Evolutionary conservation across 2,113 vertebrate species (phyloP).

Genomic region (Ageneiosus marmoratus): DNA sequence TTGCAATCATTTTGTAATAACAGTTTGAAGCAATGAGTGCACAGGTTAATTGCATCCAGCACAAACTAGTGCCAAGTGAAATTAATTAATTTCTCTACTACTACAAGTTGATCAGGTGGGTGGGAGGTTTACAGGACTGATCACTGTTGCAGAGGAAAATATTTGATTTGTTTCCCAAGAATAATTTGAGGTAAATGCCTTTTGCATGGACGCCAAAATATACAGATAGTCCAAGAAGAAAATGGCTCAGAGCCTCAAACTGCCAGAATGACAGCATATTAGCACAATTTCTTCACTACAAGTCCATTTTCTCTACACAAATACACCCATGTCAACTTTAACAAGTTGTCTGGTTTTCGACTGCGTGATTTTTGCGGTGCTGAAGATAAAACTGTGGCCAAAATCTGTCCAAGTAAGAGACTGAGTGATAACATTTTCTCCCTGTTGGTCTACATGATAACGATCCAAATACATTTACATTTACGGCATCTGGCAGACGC

Average conservation of each 20-base stretch:
- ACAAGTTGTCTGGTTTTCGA: background rate
- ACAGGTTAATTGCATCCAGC: conserved; percentile 51
- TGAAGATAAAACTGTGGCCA: background rate
- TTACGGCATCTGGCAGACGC: too few species aligned
- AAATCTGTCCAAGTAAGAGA: background rate
- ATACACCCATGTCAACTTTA: background rate
- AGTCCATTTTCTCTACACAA: background rate
- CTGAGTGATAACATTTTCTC: background rate
- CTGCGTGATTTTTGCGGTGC: background rate
- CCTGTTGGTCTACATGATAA: background rate
- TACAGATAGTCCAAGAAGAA: conserved; percentile 16
- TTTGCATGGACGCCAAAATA: conserved; percentile 40
- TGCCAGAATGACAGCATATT: conserved; percentile 9
- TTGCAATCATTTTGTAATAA: conserved; percentile 51
- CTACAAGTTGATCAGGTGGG: conserved; percentile 36
- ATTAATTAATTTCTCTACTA: conserved; percentile 40
- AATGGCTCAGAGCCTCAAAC: background rate
- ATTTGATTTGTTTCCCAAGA: conserved; percentile 21
- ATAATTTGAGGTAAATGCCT: conserved; percentile 18
- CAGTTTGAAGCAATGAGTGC: conserved; percentile 49
- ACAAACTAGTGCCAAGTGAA: conserved; percentile 46
- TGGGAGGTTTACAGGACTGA: conserved; percentile 9
- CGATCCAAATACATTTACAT: background rate
- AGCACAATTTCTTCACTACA: conserved; percentile 2
- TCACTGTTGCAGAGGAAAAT: conserved; percentile 5